Conservation (phyloP, 1,140 invertebrate species). For the Lethrus apterus region DNA sequence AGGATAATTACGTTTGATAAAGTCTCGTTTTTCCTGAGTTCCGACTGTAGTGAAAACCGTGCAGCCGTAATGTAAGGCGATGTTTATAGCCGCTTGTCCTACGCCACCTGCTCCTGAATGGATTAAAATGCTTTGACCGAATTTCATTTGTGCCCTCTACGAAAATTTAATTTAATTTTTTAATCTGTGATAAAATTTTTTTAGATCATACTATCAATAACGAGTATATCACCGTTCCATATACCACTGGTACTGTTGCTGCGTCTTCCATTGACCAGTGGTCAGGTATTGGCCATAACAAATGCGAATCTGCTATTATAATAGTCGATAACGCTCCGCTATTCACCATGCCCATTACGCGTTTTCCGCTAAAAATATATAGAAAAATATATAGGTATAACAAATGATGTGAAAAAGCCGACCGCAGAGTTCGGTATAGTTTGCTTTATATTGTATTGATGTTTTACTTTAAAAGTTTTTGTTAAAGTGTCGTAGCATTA, state of each 20-base stretch:
- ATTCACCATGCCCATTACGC: conserved; percentile 1
- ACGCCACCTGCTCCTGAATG: conserved; percentile 68
- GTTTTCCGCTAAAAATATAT: neutral
- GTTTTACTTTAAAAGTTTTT: too few species aligned
- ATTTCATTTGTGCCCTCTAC: too few species aligned
- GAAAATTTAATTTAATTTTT: too few species aligned
- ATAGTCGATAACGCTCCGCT: conserved; percentile 38
- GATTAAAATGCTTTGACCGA: too few species aligned
- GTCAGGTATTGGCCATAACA: conserved; percentile 47
- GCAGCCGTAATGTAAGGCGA: conserved; percentile 58
- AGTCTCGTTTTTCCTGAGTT: conserved; percentile 60
- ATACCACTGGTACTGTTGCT: conserved; percentile 66
- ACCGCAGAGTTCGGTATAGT: too few species aligned
- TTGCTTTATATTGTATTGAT: too few species aligned
- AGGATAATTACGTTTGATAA: conserved; percentile 45
- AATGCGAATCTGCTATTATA: neutral
- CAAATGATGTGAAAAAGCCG: too few species aligned
- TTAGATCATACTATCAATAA: conserved; percentile 44
- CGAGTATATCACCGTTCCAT: conserved; percentile 71
- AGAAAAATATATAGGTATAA: neutral
- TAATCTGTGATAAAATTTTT: too few species aligned
- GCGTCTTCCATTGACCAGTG: conserved; percentile 67
- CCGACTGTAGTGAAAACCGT: conserved; percentile 65
- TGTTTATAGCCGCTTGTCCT: conserved; percentile 69
- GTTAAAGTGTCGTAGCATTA: too few species aligned